Evolutionary conservation across 2,113 vertebrate genomes (phyloP), one percentile per base, ranked within the genome.

Genomic region (Mionectes macconnelli): DNA sequence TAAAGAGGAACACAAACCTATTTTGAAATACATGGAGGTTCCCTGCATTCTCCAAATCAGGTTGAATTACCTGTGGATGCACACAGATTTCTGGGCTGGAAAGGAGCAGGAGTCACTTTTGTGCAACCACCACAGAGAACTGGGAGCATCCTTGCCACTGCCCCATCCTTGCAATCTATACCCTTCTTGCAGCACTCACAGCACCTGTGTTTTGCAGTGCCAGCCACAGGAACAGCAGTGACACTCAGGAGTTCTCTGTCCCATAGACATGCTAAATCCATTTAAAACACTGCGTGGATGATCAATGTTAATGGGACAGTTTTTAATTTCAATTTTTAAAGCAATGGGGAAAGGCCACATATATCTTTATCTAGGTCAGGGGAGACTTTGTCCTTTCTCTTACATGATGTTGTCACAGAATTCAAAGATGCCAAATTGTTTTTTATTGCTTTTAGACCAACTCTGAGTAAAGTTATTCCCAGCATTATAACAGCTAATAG

Each of bases 131-230:
- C 0, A 4, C 12, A 37, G 59, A 49, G 1, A 5, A 23, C 24
- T 14, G 25, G 1, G 2, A 62, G 9, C 15, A 27, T 40, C 37
- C 27, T 73, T 45, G n/a, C 13, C 0, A 0, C 15, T 33, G 37
- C 14, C 44, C 35, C 19, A 14, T 30, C 4, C 23, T 50, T 64
- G 18, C 42, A 42, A 39, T 31, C 11, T 14, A 27, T 14, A 14
- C 10, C 8, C 3, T 56, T 33, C n/a, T 37, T 52, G 30, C 21
- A n/a, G 40, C 1, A 6, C 31, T 44, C 64, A n/a, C 3, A 28
- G 22, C 39, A 83, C 20, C 16, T 1, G 0, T 8, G 9, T 59
- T 52, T 27, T 35, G 31, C 49, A 35, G 14, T 42, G 27, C 21
- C 35, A 52, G 49, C 7, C 35, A 13, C 16, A 30, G 39, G 5